phyloP scores from a whole-genome alignment of 2,113 vertebrate species.

The Dipodomys ordii region DNA sequence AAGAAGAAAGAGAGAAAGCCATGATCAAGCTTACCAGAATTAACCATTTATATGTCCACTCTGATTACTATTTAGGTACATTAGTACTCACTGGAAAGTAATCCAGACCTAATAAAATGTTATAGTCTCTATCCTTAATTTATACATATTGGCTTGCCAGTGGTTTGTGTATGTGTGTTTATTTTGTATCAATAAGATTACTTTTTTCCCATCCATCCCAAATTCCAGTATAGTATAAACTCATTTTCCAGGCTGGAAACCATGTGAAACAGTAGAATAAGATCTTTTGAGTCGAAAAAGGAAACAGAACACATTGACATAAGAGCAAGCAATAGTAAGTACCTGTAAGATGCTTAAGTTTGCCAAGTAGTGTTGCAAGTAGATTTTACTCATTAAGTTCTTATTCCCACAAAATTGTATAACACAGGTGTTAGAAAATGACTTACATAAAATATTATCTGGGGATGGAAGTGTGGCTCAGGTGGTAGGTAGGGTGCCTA shows the following conservation, averaged over 20 bases:
- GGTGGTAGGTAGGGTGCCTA: too few species aligned
- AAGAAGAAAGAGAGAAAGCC: too few species aligned
- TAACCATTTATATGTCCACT: slow-evolving; percentile 21
- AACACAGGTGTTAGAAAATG: background rate
- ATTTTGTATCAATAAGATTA: background rate
- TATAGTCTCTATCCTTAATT: background rate
- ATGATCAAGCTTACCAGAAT: slow-evolving; percentile 24
- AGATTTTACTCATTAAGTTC: background rate
- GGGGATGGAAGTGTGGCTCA: too few species aligned
- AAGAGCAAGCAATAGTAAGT: background rate
- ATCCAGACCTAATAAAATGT: slow-evolving; percentile 5
- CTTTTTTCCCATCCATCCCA: background rate
- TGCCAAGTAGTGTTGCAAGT: background rate
- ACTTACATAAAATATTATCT: background rate
- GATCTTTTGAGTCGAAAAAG: background rate
- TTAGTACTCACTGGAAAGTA: slow-evolving; percentile 41
- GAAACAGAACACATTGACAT: background rate
- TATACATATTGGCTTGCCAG: background rate
- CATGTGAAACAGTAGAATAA: background rate
- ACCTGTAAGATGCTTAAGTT: background rate
- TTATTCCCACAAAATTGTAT: background rate
- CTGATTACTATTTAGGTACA: slow-evolving; percentile 3
- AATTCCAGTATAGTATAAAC: background rate
- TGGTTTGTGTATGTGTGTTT: background rate
- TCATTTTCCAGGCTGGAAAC: background rate